phyloP scores from a whole-genome alignment of 2,888 invertebrate species.

The Drosophila mimetica region DNA sequence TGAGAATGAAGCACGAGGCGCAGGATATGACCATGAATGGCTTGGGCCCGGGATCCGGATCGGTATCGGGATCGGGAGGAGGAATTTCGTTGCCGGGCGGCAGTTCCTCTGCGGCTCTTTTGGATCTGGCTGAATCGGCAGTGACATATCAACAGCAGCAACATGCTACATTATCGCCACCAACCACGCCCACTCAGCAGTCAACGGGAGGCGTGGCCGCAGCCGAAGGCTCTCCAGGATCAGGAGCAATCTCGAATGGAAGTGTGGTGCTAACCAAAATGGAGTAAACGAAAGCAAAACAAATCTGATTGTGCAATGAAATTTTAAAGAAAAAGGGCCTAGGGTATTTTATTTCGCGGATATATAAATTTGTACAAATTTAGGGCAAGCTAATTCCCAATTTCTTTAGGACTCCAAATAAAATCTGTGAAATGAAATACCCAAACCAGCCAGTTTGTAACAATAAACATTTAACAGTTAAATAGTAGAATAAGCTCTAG shows the following conservation, averaged over 20 bases:
- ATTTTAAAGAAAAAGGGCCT: background rate
- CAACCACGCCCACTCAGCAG: constrained; percentile 78
- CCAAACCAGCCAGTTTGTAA: background rate
- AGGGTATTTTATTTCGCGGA: constrained; percentile 22
- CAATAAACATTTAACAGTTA: constrained; percentile 4
- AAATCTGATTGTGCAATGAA: constrained; percentile 39
- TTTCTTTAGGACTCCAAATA: background rate
- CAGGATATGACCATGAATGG: constrained; percentile 85
- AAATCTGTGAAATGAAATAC: constrained; percentile 3
- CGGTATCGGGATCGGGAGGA: constrained; percentile 7
- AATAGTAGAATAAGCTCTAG: constrained; percentile 6
- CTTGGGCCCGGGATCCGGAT: constrained; percentile 49
- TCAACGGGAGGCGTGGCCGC: constrained; percentile 41
- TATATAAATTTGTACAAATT: constrained; percentile 13
- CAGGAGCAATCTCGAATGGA: constrained; percentile 45
- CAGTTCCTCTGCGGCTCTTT: constrained; percentile 60
- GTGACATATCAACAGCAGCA: constrained; percentile 72
- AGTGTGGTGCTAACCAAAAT: constrained; percentile 58
- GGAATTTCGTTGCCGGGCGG: constrained; percentile 35
- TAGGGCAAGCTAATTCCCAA: background rate
- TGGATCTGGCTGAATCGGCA: constrained; percentile 71
- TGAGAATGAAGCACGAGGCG: constrained; percentile 81
- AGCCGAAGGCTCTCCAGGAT: constrained; percentile 52
- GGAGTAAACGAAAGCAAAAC: constrained; percentile 50
- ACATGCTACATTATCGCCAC: constrained; percentile 75